Percentiles rank a stretch among this genome's conserved stretches.
phyloP scores from a whole-genome alignment of 2,888 invertebrate genomes.

The Microplitis manilae region DNA sequence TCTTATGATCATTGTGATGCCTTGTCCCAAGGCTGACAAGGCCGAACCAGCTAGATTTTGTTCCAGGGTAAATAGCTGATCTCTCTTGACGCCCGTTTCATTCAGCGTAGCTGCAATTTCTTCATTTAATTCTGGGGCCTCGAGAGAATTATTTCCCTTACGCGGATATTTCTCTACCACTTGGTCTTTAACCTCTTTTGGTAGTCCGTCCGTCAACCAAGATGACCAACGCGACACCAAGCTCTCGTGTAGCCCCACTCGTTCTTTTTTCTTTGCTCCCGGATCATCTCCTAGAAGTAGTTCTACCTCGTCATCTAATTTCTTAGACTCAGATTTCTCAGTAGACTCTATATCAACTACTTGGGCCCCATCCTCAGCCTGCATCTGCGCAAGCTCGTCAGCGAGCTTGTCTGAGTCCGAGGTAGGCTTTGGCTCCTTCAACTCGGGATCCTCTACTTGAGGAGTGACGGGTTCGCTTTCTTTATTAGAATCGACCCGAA shows the following conservation, averaged over 20 bases:
- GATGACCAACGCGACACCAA: conserved; percentile 41
- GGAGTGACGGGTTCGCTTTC: conserved; percentile 9
- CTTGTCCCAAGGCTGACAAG: conserved; percentile 43
- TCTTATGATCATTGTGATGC: conserved; percentile 42
- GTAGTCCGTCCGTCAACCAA: conserved; percentile 32
- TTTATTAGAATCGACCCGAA: background rate
- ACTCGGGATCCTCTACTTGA: background rate
- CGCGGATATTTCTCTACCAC: conserved; percentile 45
- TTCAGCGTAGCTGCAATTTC: conserved; percentile 43
- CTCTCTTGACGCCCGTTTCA: conserved; percentile 42
- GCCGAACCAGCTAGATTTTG: conserved; percentile 45
- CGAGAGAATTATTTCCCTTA: conserved; percentile 40
- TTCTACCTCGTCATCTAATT: conserved; percentile 39
- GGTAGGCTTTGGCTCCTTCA: background rate
- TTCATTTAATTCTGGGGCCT: conserved; percentile 42
- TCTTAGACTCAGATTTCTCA: conserved; percentile 9
- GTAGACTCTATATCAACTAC: background rate
- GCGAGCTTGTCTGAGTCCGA: background rate
- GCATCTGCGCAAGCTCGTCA: background rate
- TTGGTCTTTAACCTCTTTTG: conserved; percentile 40
- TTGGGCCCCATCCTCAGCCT: background rate
- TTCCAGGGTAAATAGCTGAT: conserved; percentile 38
- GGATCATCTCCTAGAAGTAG: conserved; percentile 44
- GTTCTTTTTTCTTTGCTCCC: conserved; percentile 26
- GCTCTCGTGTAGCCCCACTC: conserved; percentile 39